Base-by-base conservation (phyloP, 1,140 invertebrate genomes). In the Archivesica marissinica region DNA sequence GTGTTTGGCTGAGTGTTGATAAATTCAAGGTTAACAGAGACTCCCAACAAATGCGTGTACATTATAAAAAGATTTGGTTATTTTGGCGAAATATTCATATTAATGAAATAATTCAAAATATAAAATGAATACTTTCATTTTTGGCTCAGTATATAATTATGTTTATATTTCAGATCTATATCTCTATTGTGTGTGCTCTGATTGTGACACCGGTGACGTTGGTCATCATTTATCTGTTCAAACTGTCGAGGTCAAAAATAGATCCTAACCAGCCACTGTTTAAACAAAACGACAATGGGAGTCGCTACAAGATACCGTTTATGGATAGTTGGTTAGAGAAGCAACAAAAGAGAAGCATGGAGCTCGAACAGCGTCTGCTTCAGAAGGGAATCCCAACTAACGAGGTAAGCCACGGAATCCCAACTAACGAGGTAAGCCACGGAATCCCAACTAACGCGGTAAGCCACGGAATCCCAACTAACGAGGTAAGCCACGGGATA, bases 161-260 rank as follows among this genome's bases (percentile, higher is more conserved):
- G n/a, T n/a, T 0, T 44, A 41, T 13, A 9, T 88, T 79, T 41
- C 66, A 81, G 72, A 39, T 86, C 13, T 89, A 85, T 50, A 87
- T 76, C 6, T 90, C 88, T 23, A 25, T 83, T 6, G 79, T 87
- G 25, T 82, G 78, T 28, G 80, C 86, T 17, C 20, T 85, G 25
- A 87, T 89, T 41, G 86, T 85, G 20, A 61, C 82, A n/a, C 77
- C 87, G 15, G 79, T 81, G 9, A 84, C 64, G 3, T 39, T 89
- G 15, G n/a, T 89, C 15, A 47, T 90, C 17, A 86, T 91, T 11
- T 33, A 84, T 50, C 70, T 91, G 13, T 91, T 91, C 86, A 87
- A 88, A 54, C 75, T 78, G 61, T 56, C 77, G 15, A 85, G 81
- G 59, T 44, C 54, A 4, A 77, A 64, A 23, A 15, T 28, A 1